These are phyloP conservation scores for Diorhabda sublineata DNA, from an alignment of 1,140 invertebrate genomes.

Conservation along the genomic window DNA sequence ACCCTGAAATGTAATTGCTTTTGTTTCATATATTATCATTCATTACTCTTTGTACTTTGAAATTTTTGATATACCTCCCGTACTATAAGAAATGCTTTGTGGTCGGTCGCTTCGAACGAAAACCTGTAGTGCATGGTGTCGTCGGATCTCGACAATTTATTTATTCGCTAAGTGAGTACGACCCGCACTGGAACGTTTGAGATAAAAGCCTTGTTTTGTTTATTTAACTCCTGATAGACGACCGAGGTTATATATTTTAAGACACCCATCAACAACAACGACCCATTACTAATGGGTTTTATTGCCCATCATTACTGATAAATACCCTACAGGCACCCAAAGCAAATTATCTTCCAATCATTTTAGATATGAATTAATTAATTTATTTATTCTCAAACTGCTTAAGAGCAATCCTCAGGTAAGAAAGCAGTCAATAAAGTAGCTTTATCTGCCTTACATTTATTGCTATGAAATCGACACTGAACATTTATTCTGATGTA, in stretches of 20 bases:
- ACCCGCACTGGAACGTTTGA: slow-evolving; percentile 35
- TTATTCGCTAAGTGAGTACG: slow-evolving; percentile 32
- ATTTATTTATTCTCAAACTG: slow-evolving; percentile 18
- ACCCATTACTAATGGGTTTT: slow-evolving; percentile 23
- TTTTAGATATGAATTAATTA: slow-evolving; percentile 24
- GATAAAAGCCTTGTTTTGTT: slow-evolving; percentile 37
- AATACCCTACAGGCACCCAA: slow-evolving; percentile 6
- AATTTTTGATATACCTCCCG: no score
- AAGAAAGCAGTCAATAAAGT: neutral
- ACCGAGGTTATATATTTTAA: slow-evolving; percentile 27
- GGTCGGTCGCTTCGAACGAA: no score
- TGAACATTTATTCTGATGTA: neutral
- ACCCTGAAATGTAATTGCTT: no score
- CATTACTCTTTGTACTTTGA: no score
- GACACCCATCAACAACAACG: slow-evolving; percentile 20
- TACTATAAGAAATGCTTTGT: no score
- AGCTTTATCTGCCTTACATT: neutral
- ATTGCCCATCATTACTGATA: slow-evolving; percentile 18
- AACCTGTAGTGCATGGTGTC: slow-evolving; percentile 17
- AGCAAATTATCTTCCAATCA: slow-evolving; percentile 21
- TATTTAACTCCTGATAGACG: slow-evolving; percentile 29
- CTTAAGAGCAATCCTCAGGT: neutral
- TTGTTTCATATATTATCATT: no score
- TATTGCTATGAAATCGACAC: slow-evolving; percentile 2
- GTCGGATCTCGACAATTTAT: slow-evolving; percentile 33